Evolutionary conservation across 2,797 vertebrate genomes (phyloP), one percentile per base, ranked within the genome.

Genomic region (Jordanella pulchra): DNA sequence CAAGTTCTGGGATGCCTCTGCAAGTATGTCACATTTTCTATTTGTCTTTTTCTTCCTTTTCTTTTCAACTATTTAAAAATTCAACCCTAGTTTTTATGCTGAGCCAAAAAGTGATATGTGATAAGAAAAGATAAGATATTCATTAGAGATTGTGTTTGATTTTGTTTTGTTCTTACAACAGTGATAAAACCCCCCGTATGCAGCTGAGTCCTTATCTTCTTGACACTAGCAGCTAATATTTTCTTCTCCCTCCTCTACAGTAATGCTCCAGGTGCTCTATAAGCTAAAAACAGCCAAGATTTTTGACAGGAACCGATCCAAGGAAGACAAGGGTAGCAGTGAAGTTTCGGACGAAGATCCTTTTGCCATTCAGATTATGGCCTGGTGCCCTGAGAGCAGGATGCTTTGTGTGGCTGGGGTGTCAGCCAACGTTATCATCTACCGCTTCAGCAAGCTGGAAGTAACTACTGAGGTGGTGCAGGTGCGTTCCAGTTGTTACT

Each of bases 1-100:
- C 90, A 99, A 99, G 91, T 99, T 99, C 92, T 99, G 98, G 98
- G 98, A 99, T 93, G 98, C 98, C 53, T 99, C 97, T 92, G 97
- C 97, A 95, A 99, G 98, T 99, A 92, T 93, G 97, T 96, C 48
- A 58, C 51, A 25, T 35, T 56, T 45, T 17, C 10, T 21, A 27
- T 45, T 28, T 39, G 17, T 28, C n/a, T 0, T 39, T 12, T 21
- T 51, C n/a, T 54, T 2, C n/a, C 5, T 63, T 27, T 15, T 7
- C 66, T 66, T 30, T 48, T 32, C 47, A 61, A 76, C 70, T 39
- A 32, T 2, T 15, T 7, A 42, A 68, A 14, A 71, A 27, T 3
- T 32, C 7, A 28, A 54, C 28, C 25, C 60, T n/a, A 55, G 27
- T 7, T 70, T 66, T 1, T 65, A 2, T 7, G 13, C 27, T 48